These are phyloP conservation scores for Pangasius djambal DNA, from an alignment of 2,797 vertebrate species.

Conservation along the genomic window DNA sequence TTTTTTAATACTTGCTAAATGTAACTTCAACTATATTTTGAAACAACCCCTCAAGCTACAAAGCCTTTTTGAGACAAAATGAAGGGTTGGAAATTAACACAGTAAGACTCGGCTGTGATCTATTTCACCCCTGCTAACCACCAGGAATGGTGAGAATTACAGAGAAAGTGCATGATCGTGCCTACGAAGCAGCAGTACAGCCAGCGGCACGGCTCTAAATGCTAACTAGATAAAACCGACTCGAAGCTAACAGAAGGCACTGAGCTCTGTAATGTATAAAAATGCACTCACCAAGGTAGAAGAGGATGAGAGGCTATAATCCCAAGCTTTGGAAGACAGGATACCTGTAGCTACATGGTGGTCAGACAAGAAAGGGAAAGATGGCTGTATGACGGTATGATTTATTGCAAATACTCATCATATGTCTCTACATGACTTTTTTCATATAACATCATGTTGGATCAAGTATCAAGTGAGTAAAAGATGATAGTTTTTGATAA, in stretches of 20 bases:
- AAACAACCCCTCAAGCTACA: background rate
- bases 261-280: background rate
- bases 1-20: background rate
- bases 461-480: background rate
- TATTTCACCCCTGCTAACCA: background rate
- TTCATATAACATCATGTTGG: background rate
- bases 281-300: background rate
- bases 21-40: background rate
- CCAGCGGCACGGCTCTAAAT: background rate
- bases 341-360: no score
- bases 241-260: background rate
- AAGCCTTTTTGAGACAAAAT: background rate
- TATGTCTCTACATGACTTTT: background rate
- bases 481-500: background rate
- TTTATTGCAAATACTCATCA: no score
- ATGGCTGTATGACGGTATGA: no score
- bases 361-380: no score
- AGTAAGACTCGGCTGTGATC: background rate
- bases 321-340: background rate
- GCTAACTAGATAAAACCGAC: background rate
- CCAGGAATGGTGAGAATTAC: background rate
- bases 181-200: background rate
- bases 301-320: background rate
- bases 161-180: background rate
- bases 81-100: background rate